A percentile compares a stretch with the other conserved stretches of the same genome.
These are phyloP conservation scores for Aselliscus stoliczkanus DNA, from an alignment of 2,797 vertebrate species.

Conservation along the genomic window DNA sequence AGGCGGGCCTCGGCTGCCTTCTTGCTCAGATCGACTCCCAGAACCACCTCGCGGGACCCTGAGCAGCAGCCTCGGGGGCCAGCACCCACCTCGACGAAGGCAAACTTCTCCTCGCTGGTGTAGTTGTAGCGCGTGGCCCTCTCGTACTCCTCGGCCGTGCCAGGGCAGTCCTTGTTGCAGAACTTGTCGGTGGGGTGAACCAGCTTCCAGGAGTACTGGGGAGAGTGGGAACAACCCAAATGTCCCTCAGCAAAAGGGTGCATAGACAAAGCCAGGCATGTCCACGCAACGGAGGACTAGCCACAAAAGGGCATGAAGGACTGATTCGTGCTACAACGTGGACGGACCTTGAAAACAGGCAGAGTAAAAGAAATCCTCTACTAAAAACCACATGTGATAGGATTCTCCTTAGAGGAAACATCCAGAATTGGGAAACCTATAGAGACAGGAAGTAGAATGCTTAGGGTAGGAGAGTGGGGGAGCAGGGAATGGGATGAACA, in stretches of 20 bases:
- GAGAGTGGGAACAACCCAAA: background rate
- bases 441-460: background rate
- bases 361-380: background rate
- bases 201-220: conserved; percentile 98
- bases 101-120: conserved; percentile 99
- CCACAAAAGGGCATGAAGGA: background rate
- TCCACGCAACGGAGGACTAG: accelerated
- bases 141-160: conserved; percentile 97
- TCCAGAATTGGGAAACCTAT: background rate
- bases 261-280: accelerated
- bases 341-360: background rate
- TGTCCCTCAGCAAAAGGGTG: background rate
- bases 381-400: background rate
- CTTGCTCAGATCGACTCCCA: background rate
- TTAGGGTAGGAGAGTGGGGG: background rate
- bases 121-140: conserved; percentile 98
- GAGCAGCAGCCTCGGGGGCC: background rate
- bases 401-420: background rate
- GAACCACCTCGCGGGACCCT: accelerated
- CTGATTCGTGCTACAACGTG: background rate
- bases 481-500: background rate
- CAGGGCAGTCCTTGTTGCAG: conserved; percentile 99
- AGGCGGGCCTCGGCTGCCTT: accelerated
- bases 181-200: conserved; percentile 99
- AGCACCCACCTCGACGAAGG: conserved; percentile 92